Evolutionary conservation across 2,113 vertebrate species (phyloP), one percentile per base, ranked within the genome.

Genomic region (Chaetura pelagica): DNA sequence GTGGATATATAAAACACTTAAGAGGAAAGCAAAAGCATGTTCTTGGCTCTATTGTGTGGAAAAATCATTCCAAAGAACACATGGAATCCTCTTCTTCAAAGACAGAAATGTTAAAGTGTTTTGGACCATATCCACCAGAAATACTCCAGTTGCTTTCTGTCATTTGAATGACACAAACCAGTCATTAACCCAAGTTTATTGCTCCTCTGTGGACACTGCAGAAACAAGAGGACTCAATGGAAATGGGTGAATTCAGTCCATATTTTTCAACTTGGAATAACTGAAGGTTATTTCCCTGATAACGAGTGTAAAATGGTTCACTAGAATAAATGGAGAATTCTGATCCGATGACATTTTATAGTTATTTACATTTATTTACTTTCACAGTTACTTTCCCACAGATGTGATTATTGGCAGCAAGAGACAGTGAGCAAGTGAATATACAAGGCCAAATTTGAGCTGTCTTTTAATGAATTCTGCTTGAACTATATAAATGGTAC

Each of bases 11-110:
- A 90, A 85, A 97, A 95, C 59, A 55, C 23, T 93, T 58, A 74
- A 83, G 55, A 94, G 71, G 67, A 96, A 94, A 91, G 84, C 78
- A 95, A 80, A 93, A 89, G 71, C 90, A 69, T 90, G 55, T 81
- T 95, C 79, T 90, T 95, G 94, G 94, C 87, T 71, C 44, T 74
- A 5, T 2, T 52, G 55, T 32, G 38, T 67, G 42, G 82, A 94
- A 93, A 91, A 93, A 34, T 62, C 18, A 93, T 81, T 94, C 87
- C 62, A 85, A 87, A 83, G 63, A 79, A 73, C 77, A 92, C 32
- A 97, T 13, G 21, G 87, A 90, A 85, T 94, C 63, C 63, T 95
- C 71, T 55, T 83, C 71, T 93, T 96, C 90, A 90, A 93, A 90
- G 87, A 92, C 27, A 94, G 72, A 87, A 83, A 89, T 1, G 1